These are phyloP conservation scores for Lysandra coridon DNA, from an alignment of 2,888 invertebrate species.

Conservation along the genomic window DNA sequence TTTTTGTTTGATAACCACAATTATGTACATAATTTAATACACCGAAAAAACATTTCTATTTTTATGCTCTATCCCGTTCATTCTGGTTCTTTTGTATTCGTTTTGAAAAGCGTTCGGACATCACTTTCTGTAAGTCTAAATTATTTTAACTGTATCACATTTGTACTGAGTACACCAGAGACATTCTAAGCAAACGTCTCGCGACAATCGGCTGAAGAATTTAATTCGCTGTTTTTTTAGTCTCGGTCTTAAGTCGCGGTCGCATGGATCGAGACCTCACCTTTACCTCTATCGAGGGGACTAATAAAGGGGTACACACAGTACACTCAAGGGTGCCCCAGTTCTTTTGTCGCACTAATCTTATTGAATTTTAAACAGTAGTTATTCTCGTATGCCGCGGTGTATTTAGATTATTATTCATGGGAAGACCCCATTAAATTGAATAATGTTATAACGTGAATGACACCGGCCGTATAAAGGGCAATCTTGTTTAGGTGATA, in stretches of 20 bases:
- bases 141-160: no score
- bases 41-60: no score
- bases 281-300: not conserved
- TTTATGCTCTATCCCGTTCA: no score
- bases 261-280: not conserved
- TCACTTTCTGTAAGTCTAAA: no score
- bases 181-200: no score
- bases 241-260: not conserved
- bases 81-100: no score
- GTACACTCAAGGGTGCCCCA: constrained; percentile 49
- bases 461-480: not conserved
- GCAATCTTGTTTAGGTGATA: not conserved
- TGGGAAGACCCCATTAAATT: constrained; percentile 34
- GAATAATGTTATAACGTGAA: not conserved
- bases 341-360: constrained; percentile 58
- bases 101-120: no score
- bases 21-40: no score
- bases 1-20: no score
- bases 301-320: constrained; percentile 34
- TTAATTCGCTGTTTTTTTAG: not conserved
- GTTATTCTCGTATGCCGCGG: constrained; percentile 68
- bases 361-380: constrained; percentile 61
- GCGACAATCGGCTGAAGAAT: not conserved
- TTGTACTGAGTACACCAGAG: no score
- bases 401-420: constrained; percentile 41